These are phyloP conservation scores for Drosophila bocki DNA, from an alignment of 1,140 invertebrate species.

Conservation along the genomic window DNA sequence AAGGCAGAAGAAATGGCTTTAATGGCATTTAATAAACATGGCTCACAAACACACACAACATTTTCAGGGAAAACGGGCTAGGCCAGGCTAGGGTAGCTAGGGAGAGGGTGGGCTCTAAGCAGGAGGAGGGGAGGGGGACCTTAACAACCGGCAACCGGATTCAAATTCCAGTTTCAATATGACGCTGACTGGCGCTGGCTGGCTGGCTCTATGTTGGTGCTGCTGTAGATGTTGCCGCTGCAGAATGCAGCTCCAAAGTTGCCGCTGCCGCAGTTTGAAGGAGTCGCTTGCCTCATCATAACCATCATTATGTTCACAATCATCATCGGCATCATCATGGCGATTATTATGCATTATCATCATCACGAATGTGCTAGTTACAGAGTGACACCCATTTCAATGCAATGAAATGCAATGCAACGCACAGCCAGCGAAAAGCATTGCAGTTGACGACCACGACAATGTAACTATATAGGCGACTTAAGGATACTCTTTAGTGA, in stretches of 20 bases:
- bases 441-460: constrained; percentile 18
- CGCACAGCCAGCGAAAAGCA: constrained; percentile 19
- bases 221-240: constrained; percentile 5
- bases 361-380: constrained; percentile 69
- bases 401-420: constrained; percentile 34
- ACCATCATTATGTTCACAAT: constrained; percentile 22
- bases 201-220: constrained; percentile 2
- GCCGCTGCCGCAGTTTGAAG: constrained; percentile 38
- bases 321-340: constrained; percentile 18
- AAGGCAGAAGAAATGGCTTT: constrained; percentile 65
- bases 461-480: constrained; percentile 6
- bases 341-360: constrained; percentile 47
- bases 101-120: not conserved
- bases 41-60: constrained; percentile 46
- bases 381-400: constrained; percentile 72
- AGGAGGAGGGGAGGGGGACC: not conserved
- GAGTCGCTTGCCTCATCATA: constrained; percentile 38
- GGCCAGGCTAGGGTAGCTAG: not conserved
- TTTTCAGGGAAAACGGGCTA: constrained; percentile 16
- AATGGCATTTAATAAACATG: constrained; percentile 78
- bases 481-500: not conserved
- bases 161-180: constrained; percentile 73
- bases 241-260: constrained; percentile 36
- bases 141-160: constrained; percentile 61
- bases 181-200: constrained; percentile 29